phyloP scores from a whole-genome alignment of 2,888 invertebrate species.

The Trypoxylon attenuatum region DNA sequence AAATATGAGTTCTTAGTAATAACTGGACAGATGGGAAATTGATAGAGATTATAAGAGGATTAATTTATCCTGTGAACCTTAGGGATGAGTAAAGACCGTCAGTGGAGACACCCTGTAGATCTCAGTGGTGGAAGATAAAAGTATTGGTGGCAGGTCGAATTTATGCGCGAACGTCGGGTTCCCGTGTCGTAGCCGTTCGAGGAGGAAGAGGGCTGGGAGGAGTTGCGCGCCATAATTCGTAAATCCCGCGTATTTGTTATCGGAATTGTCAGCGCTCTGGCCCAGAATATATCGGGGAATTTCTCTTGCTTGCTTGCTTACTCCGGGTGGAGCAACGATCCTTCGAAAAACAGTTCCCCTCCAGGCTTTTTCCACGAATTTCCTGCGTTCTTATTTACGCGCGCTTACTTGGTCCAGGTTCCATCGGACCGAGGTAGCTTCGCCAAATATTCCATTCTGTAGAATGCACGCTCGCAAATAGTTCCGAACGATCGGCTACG shows the following conservation, averaged over 20 bases:
- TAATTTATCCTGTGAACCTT: too few species aligned
- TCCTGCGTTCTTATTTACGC: constrained; percentile 35
- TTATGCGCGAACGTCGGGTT: constrained; percentile 57
- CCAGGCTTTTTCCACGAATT: constrained; percentile 30
- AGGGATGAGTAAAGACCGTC: too few species aligned
- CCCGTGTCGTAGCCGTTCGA: constrained; percentile 25
- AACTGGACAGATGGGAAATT: too few species aligned
- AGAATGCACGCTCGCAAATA: too few species aligned
- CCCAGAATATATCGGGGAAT: constrained; percentile 30
- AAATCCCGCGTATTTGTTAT: constrained; percentile 49
- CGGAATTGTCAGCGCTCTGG: constrained; percentile 45
- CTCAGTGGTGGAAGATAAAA: constrained; percentile 43
- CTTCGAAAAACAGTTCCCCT: background rate
- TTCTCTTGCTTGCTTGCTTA: constrained; percentile 9
- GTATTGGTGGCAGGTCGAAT: constrained; percentile 56
- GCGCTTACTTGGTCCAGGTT: background rate
- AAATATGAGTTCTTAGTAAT: too few species aligned
- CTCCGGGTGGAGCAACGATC: constrained; percentile 1
- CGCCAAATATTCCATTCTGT: constrained; percentile 20
- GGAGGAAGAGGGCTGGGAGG: too few species aligned
- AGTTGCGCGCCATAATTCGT: constrained; percentile 45
- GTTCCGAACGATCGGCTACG: too few species aligned
- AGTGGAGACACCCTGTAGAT: background rate
- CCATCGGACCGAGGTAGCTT: constrained; percentile 12
- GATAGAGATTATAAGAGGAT: too few species aligned